Evolutionary conservation across 2,888 invertebrate genomes (phyloP), one percentile per base, ranked within the genome.

Genomic region (Eretmocerus hayati): DNA sequence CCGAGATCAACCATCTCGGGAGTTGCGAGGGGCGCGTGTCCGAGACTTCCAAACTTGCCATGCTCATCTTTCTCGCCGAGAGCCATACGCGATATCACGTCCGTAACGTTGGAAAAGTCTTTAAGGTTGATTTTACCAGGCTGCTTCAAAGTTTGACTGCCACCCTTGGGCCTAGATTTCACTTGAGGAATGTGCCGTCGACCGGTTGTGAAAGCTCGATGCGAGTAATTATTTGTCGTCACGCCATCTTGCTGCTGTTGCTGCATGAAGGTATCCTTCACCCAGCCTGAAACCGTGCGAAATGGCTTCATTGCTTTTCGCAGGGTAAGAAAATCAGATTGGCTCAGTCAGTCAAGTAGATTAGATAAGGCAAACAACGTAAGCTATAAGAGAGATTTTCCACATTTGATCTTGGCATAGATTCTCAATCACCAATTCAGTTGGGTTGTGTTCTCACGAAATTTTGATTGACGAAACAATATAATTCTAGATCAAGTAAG

Each of bases 111-210:
- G 41, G 87, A 85, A 71, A 86, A 92, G 70, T 90, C 90, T 72
- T 88, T 89, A 77, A 90, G 77, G 69, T 92, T 90, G 66, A 92
- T 74, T 74, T 90, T 90, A 49, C 91, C 91, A 15, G 91, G 90
- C 81, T 90, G 89, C 81, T 84, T 84, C 55, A 84, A 66, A 23
- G 83, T 84, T 67, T 83, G 83, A 58, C 82, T 82, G 55, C 78
- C 79, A 44, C 81, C 81, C 69, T 83, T 83, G 42, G 83, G 81
- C 58, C 83, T 75, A 11, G 77, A 80, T 69, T 80, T 83, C 61
- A 74, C 77, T 62, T 74, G 77, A 55, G 76, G 74, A 54, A 76
- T 73, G 61, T 76, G 80, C 42, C 84, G 74, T 52, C 85, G 72
- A 21, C 85, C 85, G 1, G 85, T 84, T 37, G 85, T 85, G 60